phyloP scores from a whole-genome alignment of 2,797 vertebrate genomes.

The Distichodus sexfasciatus region DNA sequence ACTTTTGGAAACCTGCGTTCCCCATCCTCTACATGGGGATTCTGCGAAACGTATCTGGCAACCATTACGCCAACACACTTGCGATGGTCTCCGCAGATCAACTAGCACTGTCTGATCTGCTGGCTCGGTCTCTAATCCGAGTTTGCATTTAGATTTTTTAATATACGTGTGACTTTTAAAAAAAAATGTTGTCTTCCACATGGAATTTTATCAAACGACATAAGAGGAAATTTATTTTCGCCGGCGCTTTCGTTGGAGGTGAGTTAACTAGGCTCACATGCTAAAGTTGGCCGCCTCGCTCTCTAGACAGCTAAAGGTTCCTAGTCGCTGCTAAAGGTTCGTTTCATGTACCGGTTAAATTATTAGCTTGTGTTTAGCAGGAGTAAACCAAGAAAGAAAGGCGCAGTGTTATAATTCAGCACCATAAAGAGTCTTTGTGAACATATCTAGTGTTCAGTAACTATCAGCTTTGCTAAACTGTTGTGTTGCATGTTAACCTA shows the following conservation, averaged over 20 bases:
- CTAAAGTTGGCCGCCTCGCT: constrained; percentile 14
- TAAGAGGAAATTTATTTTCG: constrained; percentile 87
- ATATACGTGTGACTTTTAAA: background rate
- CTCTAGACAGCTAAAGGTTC: no score
- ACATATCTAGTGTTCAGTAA: no score
- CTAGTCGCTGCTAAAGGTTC: no score
- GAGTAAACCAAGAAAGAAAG: no score
- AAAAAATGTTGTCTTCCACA: constrained; percentile 80
- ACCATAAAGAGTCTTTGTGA: no score
- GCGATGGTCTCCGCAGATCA: background rate
- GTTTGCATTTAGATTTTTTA: background rate
- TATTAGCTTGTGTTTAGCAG: no score
- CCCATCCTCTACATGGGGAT: background rate
- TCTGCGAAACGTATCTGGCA: constrained; percentile 8
- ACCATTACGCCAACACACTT: background rate
- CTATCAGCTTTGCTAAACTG: background rate
- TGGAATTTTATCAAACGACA: constrained; percentile 94
- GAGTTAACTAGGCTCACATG: background rate
- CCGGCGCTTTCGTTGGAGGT: constrained; percentile 89
- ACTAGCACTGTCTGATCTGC: background rate
- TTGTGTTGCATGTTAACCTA: constrained; percentile 21
- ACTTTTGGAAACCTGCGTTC: no score
- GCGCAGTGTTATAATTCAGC: no score
- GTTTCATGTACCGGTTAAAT: no score
- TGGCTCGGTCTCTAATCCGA: background rate